These are phyloP conservation scores for Yasuhikotakia modesta DNA, from an alignment of 2,797 vertebrate species.

Conservation along the genomic window DNA sequence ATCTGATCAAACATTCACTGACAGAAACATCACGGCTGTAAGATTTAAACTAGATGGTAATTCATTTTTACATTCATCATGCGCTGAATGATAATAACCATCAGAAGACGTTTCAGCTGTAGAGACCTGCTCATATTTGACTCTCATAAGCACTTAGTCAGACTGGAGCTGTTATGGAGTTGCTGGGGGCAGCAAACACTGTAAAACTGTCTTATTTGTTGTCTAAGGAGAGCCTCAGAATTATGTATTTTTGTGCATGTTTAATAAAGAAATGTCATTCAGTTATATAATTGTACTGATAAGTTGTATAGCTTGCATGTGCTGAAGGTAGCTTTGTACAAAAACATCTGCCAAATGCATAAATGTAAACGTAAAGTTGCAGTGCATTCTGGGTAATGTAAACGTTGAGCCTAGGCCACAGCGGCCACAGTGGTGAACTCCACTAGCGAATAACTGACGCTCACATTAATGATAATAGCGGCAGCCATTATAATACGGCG, in stretches of 20 bases:
- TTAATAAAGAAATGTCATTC: background rate
- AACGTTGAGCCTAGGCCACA: conserved; percentile 2
- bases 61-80: conserved; percentile 36
- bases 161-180: background rate
- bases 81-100: conserved; percentile 25
- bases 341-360: too few relatives aligned
- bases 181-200: background rate
- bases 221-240: background rate
- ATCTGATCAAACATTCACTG: conserved; percentile 19
- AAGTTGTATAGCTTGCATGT: too few relatives aligned
- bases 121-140: conserved; percentile 14
- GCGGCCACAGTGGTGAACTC: conserved; percentile 32
- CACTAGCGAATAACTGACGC: conserved; percentile 43
- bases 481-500: conserved; percentile 54
- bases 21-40: conserved; percentile 29
- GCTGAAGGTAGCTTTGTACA: too few relatives aligned
- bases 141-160: background rate
- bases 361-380: background rate
- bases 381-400: conserved; percentile 20
- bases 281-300: background rate
- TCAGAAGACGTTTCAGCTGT: background rate
- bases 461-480: conserved; percentile 55
- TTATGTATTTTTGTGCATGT: background rate
- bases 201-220: background rate
- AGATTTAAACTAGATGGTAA: conserved; percentile 33